Percentiles rank a stretch among this genome's conserved stretches.
These are phyloP conservation scores for Polia nebulosa DNA, from an alignment of 2,888 invertebrate species.

Conservation along the genomic window DNA sequence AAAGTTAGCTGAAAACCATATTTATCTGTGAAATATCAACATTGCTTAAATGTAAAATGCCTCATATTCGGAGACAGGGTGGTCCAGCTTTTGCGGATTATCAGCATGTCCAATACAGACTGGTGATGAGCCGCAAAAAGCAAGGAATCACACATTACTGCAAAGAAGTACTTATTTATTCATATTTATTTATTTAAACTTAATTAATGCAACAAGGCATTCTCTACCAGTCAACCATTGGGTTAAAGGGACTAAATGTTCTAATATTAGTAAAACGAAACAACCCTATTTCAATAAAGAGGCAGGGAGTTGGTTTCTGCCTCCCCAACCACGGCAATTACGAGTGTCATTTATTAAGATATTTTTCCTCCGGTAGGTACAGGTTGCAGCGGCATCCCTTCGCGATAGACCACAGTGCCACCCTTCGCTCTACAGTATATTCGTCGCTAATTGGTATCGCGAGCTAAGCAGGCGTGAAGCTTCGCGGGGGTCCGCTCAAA, in stretches of 20 bases:
- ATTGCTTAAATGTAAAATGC: background rate
- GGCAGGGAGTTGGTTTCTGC: background rate
- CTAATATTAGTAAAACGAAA: too few species aligned
- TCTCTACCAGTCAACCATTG: too few species aligned
- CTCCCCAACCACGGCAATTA: constrained; percentile 5
- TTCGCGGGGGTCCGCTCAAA: background rate
- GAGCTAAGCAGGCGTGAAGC: background rate
- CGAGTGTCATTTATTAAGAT: background rate
- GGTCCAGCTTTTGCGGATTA: background rate
- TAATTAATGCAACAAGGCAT: too few species aligned
- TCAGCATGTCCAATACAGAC: background rate
- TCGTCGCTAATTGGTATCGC: constrained; percentile 20
- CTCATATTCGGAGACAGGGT: background rate
- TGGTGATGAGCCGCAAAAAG: background rate
- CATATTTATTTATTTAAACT: too few species aligned
- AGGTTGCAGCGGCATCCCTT: constrained; percentile 6
- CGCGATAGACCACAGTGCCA: background rate
- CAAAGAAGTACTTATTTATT: too few species aligned
- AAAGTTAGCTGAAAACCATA: too few species aligned
- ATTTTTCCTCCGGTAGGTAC: constrained; percentile 1
- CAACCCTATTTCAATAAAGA: background rate
- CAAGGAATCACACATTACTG: background rate
- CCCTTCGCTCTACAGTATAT: constrained; percentile 2
- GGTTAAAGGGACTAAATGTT: too few species aligned
- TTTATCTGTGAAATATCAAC: background rate